These are phyloP conservation scores for Drosophila nebulosa DNA, from an alignment of 1,140 invertebrate species.

Conservation along the genomic window DNA sequence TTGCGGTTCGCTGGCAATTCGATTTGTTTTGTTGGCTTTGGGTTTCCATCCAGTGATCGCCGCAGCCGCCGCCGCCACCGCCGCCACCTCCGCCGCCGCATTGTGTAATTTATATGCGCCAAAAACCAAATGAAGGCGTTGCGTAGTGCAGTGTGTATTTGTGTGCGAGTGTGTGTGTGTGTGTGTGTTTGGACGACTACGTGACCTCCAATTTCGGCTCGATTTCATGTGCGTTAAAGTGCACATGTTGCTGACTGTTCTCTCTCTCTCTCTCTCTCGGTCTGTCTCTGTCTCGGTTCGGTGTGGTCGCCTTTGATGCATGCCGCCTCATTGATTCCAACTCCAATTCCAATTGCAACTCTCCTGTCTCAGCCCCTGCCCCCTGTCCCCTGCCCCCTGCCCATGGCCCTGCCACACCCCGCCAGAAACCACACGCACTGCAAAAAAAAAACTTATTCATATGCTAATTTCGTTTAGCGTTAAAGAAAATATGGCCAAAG, in stretches of 20 bases:
- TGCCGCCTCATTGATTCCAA: constrained; percentile 29
- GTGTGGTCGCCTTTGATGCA: constrained; percentile 72
- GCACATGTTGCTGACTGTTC: constrained; percentile 57
- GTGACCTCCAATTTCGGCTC: constrained; percentile 75
- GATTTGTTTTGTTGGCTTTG: constrained; percentile 54
- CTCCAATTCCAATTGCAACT: constrained; percentile 25
- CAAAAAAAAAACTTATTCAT: constrained; percentile 59
- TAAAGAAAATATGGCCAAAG: constrained; percentile 53
- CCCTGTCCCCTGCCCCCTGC: constrained; percentile 15
- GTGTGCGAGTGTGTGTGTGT: constrained; percentile 16
- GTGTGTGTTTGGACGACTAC: constrained; percentile 60
- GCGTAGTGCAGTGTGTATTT: constrained; percentile 11
- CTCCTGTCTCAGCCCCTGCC: constrained; percentile 21
- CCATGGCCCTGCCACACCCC: neutral
- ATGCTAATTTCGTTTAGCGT: constrained; percentile 70
- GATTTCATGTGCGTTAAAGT: constrained; percentile 64
- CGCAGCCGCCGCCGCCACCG: neutral
- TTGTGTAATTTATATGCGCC: constrained; percentile 75
- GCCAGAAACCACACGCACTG: constrained; percentile 34
- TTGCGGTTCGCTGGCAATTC: constrained; percentile 58
- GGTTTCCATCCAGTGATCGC: constrained; percentile 14
- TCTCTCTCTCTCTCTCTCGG: neutral
- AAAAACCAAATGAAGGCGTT: constrained; percentile 58
- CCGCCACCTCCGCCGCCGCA: constrained; percentile 27
- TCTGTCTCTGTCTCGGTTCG: constrained; percentile 36